phyloP scores from a whole-genome alignment of 2,888 invertebrate species.

The Torymus aiolomorphi region DNA sequence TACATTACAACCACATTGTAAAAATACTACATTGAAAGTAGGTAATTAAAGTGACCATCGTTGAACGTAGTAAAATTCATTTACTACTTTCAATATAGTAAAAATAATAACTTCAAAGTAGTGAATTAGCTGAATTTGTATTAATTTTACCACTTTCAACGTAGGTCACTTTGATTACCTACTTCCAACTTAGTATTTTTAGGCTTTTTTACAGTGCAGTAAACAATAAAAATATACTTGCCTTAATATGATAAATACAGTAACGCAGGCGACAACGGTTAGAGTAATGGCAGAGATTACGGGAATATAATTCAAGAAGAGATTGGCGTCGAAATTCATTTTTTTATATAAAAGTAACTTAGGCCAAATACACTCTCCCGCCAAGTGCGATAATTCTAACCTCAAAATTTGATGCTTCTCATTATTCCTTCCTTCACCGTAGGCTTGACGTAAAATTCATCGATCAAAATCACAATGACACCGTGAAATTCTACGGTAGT shows the following conservation, averaged over 20 bases:
- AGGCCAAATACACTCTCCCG: conserved; percentile 60
- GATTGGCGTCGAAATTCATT: conserved; percentile 67
- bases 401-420: conserved; percentile 16
- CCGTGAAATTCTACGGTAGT: not conserved
- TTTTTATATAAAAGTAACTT: conserved; percentile 45
- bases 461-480: not conserved
- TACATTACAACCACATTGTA: too few relatives aligned
- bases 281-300: conserved; percentile 62
- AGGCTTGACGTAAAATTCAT: not conserved
- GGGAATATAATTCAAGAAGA: conserved; percentile 65
- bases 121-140: too few relatives aligned
- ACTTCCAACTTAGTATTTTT: too few relatives aligned
- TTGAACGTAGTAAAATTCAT: too few relatives aligned
- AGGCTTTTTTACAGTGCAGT: too few relatives aligned
- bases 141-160: too few relatives aligned
- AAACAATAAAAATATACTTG: conserved; percentile 51
- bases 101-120: too few relatives aligned
- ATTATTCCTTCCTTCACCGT: not conserved
- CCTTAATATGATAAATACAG: conserved; percentile 65
- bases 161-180: too few relatives aligned
- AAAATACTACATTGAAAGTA: too few relatives aligned
- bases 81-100: too few relatives aligned
- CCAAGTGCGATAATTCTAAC: conserved; percentile 58
- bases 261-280: conserved; percentile 62
- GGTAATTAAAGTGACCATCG: too few relatives aligned